Evolutionary conservation across 2,113 vertebrate genomes (phyloP).

Genomic region (Ochotona princeps): DNA sequence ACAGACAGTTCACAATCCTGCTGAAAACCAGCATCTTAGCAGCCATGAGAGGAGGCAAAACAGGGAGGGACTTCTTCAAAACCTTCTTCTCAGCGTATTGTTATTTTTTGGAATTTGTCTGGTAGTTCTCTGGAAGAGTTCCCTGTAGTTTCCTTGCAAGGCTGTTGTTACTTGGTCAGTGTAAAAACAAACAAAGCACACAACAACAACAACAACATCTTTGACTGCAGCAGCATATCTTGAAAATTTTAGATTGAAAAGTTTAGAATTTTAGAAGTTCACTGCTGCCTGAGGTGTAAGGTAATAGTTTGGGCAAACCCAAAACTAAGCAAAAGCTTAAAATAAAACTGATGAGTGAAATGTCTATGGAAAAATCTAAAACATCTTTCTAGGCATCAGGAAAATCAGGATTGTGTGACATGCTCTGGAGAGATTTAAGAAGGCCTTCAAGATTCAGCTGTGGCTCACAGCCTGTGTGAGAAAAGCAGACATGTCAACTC

Average conservation of each 20-base stretch:
- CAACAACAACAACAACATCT: not conserved
- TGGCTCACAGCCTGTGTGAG: not conserved
- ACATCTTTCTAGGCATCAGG: not conserved
- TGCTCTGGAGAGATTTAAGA: not conserved
- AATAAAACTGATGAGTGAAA: not conserved
- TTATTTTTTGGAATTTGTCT: constrained; percentile 8
- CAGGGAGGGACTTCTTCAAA: not conserved
- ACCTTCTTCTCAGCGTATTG: not conserved
- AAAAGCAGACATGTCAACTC: not conserved
- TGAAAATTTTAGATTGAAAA: not conserved
- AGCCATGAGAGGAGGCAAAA: not conserved
- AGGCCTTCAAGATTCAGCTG: not conserved
- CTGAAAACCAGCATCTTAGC: not conserved
- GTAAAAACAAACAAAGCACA: too few species aligned
- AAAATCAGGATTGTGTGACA: not conserved
- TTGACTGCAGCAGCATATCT: not conserved
- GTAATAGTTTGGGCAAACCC: not conserved
- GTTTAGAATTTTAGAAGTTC: not conserved
- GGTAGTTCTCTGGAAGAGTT: constrained; percentile 9
- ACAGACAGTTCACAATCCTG: not conserved
- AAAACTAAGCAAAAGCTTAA: not conserved
- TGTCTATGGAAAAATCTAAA: not conserved
- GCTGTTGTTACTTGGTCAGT: not conserved
- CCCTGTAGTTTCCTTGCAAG: not conserved
- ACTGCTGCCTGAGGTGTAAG: not conserved